Percentiles rank a stretch among this genome's conserved stretches.
Conservation (phyloP, 64 coral and sea anemone genomes). For the Stylophora pistillata region DNA sequence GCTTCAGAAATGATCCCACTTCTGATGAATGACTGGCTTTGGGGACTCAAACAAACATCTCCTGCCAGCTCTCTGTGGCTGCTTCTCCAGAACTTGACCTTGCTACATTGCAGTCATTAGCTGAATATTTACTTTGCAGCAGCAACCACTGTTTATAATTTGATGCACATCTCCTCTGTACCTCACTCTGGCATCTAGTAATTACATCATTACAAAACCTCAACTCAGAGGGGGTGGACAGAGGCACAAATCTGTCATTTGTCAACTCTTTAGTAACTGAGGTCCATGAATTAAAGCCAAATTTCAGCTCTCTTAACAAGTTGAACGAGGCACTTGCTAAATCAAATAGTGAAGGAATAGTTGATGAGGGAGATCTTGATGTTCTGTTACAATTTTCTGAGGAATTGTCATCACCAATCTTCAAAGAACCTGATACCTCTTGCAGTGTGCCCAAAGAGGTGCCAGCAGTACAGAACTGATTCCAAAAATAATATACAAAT, state of each 20-base stretch:
- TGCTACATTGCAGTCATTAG: neutral
- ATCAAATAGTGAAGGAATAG: constrained; percentile 20
- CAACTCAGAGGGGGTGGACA: constrained; percentile 20
- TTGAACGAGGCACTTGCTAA: constrained; percentile 17
- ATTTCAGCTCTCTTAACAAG: constrained; percentile 7
- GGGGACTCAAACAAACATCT: neutral
- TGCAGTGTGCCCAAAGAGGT: neutral
- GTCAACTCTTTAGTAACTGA: neutral
- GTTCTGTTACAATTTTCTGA: neutral
- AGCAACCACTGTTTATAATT: constrained; percentile 21
- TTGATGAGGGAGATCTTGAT: neutral
- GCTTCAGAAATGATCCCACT: too few species aligned
- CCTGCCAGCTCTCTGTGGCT: neutral
- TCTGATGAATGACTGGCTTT: too few species aligned
- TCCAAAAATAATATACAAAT: constrained; percentile 56
- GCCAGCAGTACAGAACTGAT: constrained; percentile 23
- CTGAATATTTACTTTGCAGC: neutral
- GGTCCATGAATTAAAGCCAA: neutral
- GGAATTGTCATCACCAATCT: neutral
- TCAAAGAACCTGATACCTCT: neutral
- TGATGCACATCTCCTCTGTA: constrained; percentile 23
- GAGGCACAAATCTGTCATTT: neutral
- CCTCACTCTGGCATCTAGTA: neutral
- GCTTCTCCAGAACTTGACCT: too few species aligned
- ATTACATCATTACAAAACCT: constrained; percentile 13